Base-by-base conservation (phyloP, 1,140 invertebrate species). In the Globodera ellingtonae region DNA sequence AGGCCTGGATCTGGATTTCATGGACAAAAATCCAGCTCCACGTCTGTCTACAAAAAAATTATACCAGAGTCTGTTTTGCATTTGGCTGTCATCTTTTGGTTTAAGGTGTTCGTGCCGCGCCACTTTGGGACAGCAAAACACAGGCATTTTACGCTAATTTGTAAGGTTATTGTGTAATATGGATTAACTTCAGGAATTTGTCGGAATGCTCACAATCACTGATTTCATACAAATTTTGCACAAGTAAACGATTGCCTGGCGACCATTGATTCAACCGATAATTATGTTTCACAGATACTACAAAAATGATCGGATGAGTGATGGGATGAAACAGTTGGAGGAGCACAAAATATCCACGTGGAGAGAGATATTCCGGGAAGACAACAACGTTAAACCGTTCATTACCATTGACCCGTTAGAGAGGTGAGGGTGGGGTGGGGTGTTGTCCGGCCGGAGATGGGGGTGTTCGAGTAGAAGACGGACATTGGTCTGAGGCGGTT, bases 121-220 rank as follows among this genome's bases (percentile, higher is more conserved):
- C 97, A 0, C 91, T 99, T 52, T 99, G 97, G 97, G 96, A 99
- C 89, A 95, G 94, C 81, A 91, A 92, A 72, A 93, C 93, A 84
- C 96, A 70, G n/a, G 67, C 46, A 70, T 15, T 44, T 69, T 69
- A 24, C 35, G 67, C 67, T 24, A 46, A 15, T 35, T 35, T 35
- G 35, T 35, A 35, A 3, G 35, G 35, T 35, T 35, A 35, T 35
- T 35, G 35, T 35, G 35, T 35, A 35, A 35, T 35, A 35, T 35
- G 35, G 35, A 35, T 35, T 35, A 35, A 24, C 10, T 44, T 1
- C 75, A 98, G 90, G 92, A 94, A 89, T 99, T 93, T 90, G 94
- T 92, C 85, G 92, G 97, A 71, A 98, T 99, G 97, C 92, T 99
- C 73, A 99, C 98, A 59, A 99, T 99, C 86, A 99, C 98, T 70